phyloP scores from a whole-genome alignment of 2,797 vertebrate genomes.

The Scolopax rusticola region DNA sequence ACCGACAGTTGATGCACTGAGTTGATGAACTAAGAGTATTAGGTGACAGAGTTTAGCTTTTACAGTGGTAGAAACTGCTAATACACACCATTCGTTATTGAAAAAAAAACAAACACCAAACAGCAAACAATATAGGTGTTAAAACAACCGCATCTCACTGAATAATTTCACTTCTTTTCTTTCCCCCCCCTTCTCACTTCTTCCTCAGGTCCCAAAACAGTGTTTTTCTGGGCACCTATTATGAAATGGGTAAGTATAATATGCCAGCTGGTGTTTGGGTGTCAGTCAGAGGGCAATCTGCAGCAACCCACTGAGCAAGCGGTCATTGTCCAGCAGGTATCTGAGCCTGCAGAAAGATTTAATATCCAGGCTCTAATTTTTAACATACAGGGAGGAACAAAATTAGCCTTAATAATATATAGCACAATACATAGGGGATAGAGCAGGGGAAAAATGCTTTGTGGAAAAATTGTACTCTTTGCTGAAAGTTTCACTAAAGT shows the following conservation, averaged over 20 bases:
- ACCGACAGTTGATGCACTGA: background rate
- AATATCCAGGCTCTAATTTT: background rate
- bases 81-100: background rate
- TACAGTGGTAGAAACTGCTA: background rate
- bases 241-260: conserved; percentile 96
- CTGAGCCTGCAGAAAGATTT: background rate
- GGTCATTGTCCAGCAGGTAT: background rate
- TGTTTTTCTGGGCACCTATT: conserved; percentile 98
- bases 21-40: background rate
- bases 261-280: background rate
- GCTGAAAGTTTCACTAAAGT: background rate
- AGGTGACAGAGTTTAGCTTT: background rate
- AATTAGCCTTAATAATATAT: background rate
- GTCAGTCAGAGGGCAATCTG: background rate
- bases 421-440: background rate
- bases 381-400: background rate
- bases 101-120: background rate
- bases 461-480: background rate
- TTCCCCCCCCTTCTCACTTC: background rate
- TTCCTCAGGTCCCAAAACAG: conserved; percentile 92
- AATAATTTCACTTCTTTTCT: background rate
- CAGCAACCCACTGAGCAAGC: background rate
- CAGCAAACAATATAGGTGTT: background rate
- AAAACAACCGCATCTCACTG: background rate
- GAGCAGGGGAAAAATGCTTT: background rate